A percentile compares a stretch with the other conserved stretches of the same genome.
phyloP scores from a whole-genome alignment of 2,888 invertebrate species.

The Sphinx pinastri region DNA sequence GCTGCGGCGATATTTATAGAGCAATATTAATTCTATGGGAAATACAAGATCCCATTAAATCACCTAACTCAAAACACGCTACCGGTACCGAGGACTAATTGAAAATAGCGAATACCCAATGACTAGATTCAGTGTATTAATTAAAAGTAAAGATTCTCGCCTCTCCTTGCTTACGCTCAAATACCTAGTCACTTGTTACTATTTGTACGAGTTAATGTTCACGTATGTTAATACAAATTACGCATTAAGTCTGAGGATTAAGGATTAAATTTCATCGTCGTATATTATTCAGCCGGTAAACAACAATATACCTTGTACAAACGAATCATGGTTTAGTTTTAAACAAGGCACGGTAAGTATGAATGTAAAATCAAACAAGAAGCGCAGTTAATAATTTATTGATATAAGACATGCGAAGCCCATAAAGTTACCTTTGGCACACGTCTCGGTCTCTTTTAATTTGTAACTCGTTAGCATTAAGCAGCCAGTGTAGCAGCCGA shows the following conservation, averaged over 20 bases:
- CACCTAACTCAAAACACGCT: conserved; percentile 76
- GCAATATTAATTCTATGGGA: conserved; percentile 66
- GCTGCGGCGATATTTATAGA: conserved; percentile 46
- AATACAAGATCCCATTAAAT: conserved; percentile 70
- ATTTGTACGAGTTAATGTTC: conserved; percentile 55
- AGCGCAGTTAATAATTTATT: conserved; percentile 83
- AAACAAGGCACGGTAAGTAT: conserved; percentile 62
- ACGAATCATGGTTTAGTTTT: conserved; percentile 66
- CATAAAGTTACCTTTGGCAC: conserved; percentile 83
- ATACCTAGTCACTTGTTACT: conserved; percentile 65
- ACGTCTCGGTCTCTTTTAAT: conserved; percentile 81
- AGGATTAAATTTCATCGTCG: conserved; percentile 68
- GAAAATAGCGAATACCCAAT: conserved; percentile 72
- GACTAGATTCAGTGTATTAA: conserved; percentile 76
- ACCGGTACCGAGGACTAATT: conserved; percentile 73
- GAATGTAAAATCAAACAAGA: conserved; percentile 80
- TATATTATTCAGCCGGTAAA: conserved; percentile 41
- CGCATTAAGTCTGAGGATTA: conserved; percentile 65
- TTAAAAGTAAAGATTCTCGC: conserved; percentile 80
- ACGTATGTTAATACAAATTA: conserved; percentile 65
- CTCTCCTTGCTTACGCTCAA: conserved; percentile 70
- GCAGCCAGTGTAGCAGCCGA: conserved; percentile 54
- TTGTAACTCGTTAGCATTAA: conserved; percentile 81
- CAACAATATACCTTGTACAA: conserved; percentile 65
- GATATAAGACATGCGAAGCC: conserved; percentile 83